Evolutionary conservation across 2,113 vertebrate species (phyloP), one percentile per base, ranked within the genome.

Genomic region (Neotragus moschatus): DNA sequence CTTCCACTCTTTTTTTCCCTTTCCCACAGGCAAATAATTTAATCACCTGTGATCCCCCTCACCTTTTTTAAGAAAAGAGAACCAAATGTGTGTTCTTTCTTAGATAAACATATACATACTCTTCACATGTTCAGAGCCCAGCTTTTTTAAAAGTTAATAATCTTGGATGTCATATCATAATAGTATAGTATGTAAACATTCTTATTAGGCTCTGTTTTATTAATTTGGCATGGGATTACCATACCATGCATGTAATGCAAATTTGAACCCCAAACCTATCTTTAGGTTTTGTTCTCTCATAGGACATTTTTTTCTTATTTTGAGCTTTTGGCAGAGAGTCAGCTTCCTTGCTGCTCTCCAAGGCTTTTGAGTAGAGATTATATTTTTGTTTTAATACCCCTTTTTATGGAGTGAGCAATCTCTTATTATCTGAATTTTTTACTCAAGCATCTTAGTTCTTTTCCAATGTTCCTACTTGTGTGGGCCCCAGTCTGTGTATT

Each of bases 241-340:
- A 23, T 63, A 45, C 5, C 13, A 14, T 25, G 30, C 26, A 91
- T 58, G 4, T 75, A 85, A 80, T 55, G 7, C 58, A 81, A 85
- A 91, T 81, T 81, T 81, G 77, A 23, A 96, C 84, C 94, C 82
- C 80, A 98, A 82, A 51, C 9, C 15, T 84, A 33, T 84, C 26
- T 87, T 90, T n/a, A 92, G 23, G 23, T 43, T 87, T 91, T 82
- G 36, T 5, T 94, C 12, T 89, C 88, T 89, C 45, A 45, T 43
- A 7, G 28, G 56, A 81, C 88, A 63, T 12, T 17, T 53, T 91
- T 96, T 88, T 94, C 15, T 28, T 96, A 55, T 14, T n/a, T 77
- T 63, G 49, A 90, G 45, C 39, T 90, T 93, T 95, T 89, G 88
- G 16, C 21, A 92, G 53, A 80, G 43, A 92, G 73, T 17, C n/a